Base-by-base conservation (phyloP, 2,113 vertebrate genomes). In the Corvus hawaiiensis region DNA sequence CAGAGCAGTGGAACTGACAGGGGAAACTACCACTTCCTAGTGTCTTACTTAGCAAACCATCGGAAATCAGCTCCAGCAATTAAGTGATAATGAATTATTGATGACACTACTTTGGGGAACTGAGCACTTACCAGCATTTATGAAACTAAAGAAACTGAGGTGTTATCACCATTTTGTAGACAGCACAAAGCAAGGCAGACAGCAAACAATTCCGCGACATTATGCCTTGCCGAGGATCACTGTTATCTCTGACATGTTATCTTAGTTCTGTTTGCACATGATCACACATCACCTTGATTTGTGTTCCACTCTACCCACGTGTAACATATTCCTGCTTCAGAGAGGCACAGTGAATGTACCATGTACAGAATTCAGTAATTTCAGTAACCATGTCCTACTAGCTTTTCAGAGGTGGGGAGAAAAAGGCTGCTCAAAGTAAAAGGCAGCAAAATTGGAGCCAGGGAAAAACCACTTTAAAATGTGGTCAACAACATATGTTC, bases 51-150 rank as follows among this genome's bases (percentile, higher is more conserved):
- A 82, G 39, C 56, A 56, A 92, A 92, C 87, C 89, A 89, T 87
- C 39, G 68, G 76, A 92, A 94, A 84, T 43, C 81, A 87, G 37
- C 69, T 87, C 30, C 66, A 82, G 64, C 84, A 95, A 93, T 95
- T 82, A 95, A 91, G 81, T 33, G 73, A 84, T 82, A 78, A 82
- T 93, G 64, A 90, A 92, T 95, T 84, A 94, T 80, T 90, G 89
- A 94, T 78, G 59, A 33, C 35, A n/a, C 6, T 66, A 61, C 73
- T 85, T 44, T 26, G 74, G 20, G 37, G 62, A 81, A 44, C 74
- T 2, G 8, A 91, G 77, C 74, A 91, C 48, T 92, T 95, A 33
- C 43, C 51, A 84, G 61, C 52, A 51, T 55, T 94, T 89, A 94
- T 46, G 67, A 84, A 94, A 64, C 23, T 54, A 61, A 84, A 74